Evolutionary conservation across 2,797 vertebrate species (phyloP).

Genomic region (Leucoraja ocellata): DNA sequence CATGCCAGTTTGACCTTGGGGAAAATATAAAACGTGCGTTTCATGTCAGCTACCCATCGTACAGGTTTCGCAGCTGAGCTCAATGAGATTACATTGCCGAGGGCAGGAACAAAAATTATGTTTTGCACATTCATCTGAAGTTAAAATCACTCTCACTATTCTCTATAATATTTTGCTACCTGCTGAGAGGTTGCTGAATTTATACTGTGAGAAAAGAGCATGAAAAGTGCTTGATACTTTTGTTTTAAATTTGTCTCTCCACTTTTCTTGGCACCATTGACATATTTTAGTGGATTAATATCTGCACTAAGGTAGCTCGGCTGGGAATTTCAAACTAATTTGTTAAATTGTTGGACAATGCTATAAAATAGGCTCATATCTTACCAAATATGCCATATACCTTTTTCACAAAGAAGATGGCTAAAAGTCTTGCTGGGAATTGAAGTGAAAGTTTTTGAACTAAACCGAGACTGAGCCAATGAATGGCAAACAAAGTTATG

Average conservation of each 20-base stretch:
- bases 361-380: background rate
- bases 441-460: background rate
- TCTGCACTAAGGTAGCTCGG: background rate
- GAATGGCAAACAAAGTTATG: background rate
- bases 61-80: background rate
- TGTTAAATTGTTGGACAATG: background rate
- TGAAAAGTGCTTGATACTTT: background rate
- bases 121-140: background rate
- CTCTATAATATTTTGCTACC: no score
- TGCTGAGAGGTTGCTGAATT: background rate
- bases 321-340: slow-evolving; percentile 5
- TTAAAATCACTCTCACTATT: background rate
- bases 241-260: background rate
- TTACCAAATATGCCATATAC: background rate
- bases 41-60: background rate
- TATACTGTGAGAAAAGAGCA: background rate
- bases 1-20: background rate
- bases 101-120: background rate
- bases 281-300: background rate
- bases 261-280: background rate
- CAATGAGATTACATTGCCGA: background rate
- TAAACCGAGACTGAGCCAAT: background rate
- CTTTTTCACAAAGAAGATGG: background rate
- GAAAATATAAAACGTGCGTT: background rate
- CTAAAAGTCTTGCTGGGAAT: background rate